Evolutionary conservation across 2,888 invertebrate genomes (phyloP), one percentile per base, ranked within the genome.

Genomic region (Ectropis crepuscularia): DNA sequence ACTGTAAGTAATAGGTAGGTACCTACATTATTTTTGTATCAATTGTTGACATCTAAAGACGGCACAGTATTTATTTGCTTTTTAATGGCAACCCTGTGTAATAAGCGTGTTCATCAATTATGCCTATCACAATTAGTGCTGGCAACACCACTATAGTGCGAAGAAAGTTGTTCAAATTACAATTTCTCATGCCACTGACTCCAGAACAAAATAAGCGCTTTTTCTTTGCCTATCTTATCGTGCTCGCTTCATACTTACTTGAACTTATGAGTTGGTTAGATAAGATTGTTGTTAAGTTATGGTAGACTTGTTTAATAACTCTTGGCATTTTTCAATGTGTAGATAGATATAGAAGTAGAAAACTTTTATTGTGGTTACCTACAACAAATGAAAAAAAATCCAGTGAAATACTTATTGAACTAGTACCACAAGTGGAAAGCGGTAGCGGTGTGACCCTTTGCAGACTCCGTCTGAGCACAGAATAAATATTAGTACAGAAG

Each of bases 121-220:
- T 71, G 75, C 81, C 83, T 81, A 81, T 85, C 80, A 76, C 79
- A 80, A 86, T 87, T 83, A 82, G 66, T 57, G 71, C 70, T 81
- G 71, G 72, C 69, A 77, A 75, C 74, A 72, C 73, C 72, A 69
- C 68, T 65, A 61, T 61, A 68, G 71, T 67, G 73, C 67, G 65
- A 73, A 71, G 65, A 71, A 68, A 61, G 60, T 65, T 71, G 69
- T 73, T 65, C 57, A 48, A 38, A 53, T 55, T 57, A 48, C 50
- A 65, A 64, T 63, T 70, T 62, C 67, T 68, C 65, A 67, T 67
- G 64, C 65, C 49, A 46, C 39, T 64, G 65, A 57, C 36, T 68
- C 36, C 36, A 6, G 50, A 28, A 54, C 39, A 59, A 63, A 58
- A 58, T 49, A 49, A 8, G 36, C 0, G 46, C 45, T 68, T 69